Evolutionary conservation across 1,140 invertebrate genomes (phyloP).

Genomic region (Colletes gigas): DNA sequence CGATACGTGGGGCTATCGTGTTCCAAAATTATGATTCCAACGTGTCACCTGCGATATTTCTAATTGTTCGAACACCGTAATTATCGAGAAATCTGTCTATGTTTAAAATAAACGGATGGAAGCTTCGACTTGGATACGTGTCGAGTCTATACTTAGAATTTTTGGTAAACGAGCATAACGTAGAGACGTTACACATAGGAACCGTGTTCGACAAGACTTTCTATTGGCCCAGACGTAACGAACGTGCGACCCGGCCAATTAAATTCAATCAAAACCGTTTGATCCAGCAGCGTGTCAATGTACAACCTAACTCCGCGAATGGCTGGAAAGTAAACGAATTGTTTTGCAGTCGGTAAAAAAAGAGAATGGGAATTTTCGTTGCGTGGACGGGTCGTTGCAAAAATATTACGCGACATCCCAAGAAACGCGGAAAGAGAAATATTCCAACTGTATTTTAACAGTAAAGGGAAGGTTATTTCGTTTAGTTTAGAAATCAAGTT

Average conservation of each 20-base stretch:
- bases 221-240: slow-evolving; percentile 36
- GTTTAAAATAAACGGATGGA: too few relatives aligned
- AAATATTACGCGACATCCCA: too few relatives aligned
- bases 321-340: neutral
- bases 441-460: too few relatives aligned
- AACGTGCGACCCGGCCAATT: slow-evolving; percentile 48
- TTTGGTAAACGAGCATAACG: neutral
- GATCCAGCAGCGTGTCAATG: slow-evolving; percentile 27
- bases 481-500: too few relatives aligned
- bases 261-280: slow-evolving; percentile 55
- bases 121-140: too few relatives aligned
- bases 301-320: slow-evolving; percentile 18
- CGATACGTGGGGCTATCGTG: too few relatives aligned
- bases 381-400: too few relatives aligned
- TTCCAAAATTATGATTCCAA: too few relatives aligned
- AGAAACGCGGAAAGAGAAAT: too few relatives aligned
- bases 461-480: neutral
- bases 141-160: neutral
- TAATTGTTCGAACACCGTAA: too few relatives aligned
- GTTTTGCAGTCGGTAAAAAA: slow-evolving; percentile 7
- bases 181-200: neutral
- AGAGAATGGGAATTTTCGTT: neutral
- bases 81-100: too few relatives aligned
- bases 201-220: neutral
- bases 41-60: too few relatives aligned